These are phyloP conservation scores for Trissolcus basalis DNA, from an alignment of 1,140 invertebrate genomes.

Conservation along the genomic window DNA sequence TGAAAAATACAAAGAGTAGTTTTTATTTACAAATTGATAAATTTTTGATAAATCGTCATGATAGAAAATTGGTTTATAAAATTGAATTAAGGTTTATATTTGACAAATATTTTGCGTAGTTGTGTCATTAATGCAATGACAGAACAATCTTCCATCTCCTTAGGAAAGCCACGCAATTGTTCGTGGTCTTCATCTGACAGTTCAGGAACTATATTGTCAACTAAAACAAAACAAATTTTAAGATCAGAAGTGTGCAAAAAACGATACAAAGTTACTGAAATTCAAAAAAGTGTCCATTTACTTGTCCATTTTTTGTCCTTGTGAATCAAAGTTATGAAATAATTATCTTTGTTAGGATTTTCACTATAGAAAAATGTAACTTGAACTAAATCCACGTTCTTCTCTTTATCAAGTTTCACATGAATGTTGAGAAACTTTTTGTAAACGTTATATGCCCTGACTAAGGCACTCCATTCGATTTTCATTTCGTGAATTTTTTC, in stretches of 20 bases:
- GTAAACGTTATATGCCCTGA: conserved; percentile 61
- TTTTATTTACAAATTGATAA: too few relatives aligned
- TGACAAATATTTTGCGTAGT: conserved; percentile 43
- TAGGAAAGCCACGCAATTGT: conserved; percentile 55
- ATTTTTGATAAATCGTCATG: too few relatives aligned
- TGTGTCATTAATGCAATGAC: conserved; percentile 61
- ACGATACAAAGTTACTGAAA: too few relatives aligned
- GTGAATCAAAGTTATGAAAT: conserved; percentile 59
- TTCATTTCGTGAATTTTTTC: conserved; percentile 47
- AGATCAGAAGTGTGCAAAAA: conserved; percentile 1
- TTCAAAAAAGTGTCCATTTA: conserved; percentile 27
- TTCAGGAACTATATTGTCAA: conserved; percentile 62
- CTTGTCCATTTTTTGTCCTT: conserved; percentile 62
- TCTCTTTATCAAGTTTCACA: conserved; percentile 46
- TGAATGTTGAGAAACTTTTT: conserved; percentile 66
- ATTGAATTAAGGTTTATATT: conserved; percentile 3
- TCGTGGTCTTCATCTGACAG: conserved; percentile 56
- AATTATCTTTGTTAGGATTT: conserved; percentile 59
- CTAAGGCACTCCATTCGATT: conserved; percentile 63
- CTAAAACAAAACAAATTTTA: conserved; percentile 55
- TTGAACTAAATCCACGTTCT: conserved; percentile 47
- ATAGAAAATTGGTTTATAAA: not conserved
- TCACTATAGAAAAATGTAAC: conserved; percentile 64
- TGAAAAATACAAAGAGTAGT: too few relatives aligned
- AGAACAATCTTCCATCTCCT: conserved; percentile 42